A percentile compares a stretch with the other conserved stretches of the same genome.
Evolutionary conservation across 2,888 invertebrate species (phyloP).

Genomic region (Sisyra nigra): DNA sequence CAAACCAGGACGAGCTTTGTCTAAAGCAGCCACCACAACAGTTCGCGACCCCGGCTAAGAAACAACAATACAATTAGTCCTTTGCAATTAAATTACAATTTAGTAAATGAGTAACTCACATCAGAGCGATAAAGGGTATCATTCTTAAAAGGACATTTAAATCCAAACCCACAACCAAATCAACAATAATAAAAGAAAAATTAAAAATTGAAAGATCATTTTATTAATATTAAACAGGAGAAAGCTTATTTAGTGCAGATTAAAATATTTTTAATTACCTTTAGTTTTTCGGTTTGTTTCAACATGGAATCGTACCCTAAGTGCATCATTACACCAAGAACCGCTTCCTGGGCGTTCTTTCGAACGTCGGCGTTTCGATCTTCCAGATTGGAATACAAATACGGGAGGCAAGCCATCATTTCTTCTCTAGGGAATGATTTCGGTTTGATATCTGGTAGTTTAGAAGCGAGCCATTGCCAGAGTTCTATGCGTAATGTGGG

Average conservation of each 20-base stretch:
- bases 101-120: neutral
- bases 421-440: slow-evolving; percentile 72
- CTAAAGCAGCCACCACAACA: slow-evolving; percentile 61
- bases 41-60: slow-evolving; percentile 53
- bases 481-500: slow-evolving; percentile 68
- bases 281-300: slow-evolving; percentile 60
- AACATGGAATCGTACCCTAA: slow-evolving; percentile 68
- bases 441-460: slow-evolving; percentile 50
- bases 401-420: slow-evolving; percentile 56
- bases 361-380: slow-evolving; percentile 86
- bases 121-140: neutral
- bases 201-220: too few species aligned
- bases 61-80: slow-evolving; percentile 4
- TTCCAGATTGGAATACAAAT: slow-evolving; percentile 67
- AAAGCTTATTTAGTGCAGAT: slow-evolving; percentile 3
- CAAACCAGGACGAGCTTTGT: slow-evolving; percentile 70
- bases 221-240: slow-evolving; percentile 2
- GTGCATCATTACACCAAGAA: slow-evolving; percentile 86
- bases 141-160: neutral
- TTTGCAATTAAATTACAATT: neutral
- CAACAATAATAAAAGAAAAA: too few species aligned
- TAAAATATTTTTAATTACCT: slow-evolving; percentile 31
- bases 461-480: slow-evolving; percentile 72
- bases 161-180: too few species aligned
- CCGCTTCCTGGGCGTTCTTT: slow-evolving; percentile 77